phyloP scores from a whole-genome alignment of 1,140 invertebrate genomes.

The Cotesia vestalis region DNA sequence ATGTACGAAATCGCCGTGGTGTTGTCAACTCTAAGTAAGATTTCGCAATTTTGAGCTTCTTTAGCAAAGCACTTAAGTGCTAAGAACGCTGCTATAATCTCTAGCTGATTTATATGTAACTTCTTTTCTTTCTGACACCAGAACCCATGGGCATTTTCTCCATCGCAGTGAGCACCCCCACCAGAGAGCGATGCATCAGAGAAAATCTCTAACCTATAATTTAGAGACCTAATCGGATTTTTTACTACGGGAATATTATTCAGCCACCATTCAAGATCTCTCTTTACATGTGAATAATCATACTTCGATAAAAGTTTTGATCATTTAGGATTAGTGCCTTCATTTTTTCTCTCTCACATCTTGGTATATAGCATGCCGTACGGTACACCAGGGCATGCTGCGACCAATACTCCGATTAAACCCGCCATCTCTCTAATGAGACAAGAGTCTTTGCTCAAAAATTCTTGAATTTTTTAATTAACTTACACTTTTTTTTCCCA shows the following conservation, averaged over 20 bases:
- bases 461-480: too few species aligned
- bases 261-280: slow-evolving; percentile 19
- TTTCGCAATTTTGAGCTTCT: neutral
- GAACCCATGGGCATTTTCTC: slow-evolving; percentile 3
- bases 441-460: neutral
- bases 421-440: neutral
- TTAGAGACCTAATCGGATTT: neutral
- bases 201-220: neutral
- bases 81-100: slow-evolving; percentile 5
- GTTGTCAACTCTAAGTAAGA: slow-evolving; percentile 15
- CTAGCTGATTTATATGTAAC: slow-evolving; percentile 20
- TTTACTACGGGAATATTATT: neutral
- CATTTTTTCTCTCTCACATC: slow-evolving; percentile 16
- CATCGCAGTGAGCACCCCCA: neutral
- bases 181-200: slow-evolving; percentile 7
- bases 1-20: slow-evolving; percentile 18
- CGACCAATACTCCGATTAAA: neutral
- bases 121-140: slow-evolving; percentile 12
- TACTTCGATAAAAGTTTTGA: slow-evolving; percentile 4
- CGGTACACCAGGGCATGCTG: neutral
- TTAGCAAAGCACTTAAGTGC: slow-evolving; percentile 19
- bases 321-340: slow-evolving; percentile 5
- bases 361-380: slow-evolving; percentile 11
- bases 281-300: neutral
- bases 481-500: neutral